These are phyloP conservation scores for Bombyx huttoni DNA, from an alignment of 2,888 invertebrate species.

Conservation along the genomic window DNA sequence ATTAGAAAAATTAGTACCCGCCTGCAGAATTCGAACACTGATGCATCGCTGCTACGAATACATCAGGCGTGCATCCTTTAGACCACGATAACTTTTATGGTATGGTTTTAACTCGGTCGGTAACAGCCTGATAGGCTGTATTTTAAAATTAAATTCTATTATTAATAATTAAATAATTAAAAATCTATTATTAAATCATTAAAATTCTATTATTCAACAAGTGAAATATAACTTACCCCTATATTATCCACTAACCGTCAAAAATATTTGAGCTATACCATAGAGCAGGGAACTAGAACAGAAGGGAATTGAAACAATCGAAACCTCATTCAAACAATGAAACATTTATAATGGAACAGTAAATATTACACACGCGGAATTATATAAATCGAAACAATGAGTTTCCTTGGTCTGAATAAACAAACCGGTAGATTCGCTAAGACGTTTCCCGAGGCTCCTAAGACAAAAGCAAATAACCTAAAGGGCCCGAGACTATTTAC, in stretches of 20 bases:
- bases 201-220: not conserved
- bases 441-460: slow-evolving; percentile 15
- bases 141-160: not conserved
- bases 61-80: too few relatives aligned
- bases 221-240: not conserved
- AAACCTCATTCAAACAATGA: slow-evolving; percentile 4
- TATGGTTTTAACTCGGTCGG: too few relatives aligned
- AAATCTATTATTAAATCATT: too few relatives aligned
- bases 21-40: too few relatives aligned
- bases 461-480: slow-evolving; percentile 35
- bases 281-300: not conserved
- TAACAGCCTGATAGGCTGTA: not conserved
- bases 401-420: slow-evolving; percentile 14
- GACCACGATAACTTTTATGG: too few relatives aligned
- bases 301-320: not conserved
- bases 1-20: too few relatives aligned
- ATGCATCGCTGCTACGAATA: too few relatives aligned
- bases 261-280: not conserved
- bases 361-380: not conserved
- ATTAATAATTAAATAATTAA: too few relatives aligned
- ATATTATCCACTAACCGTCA: not conserved
- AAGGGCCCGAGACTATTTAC: slow-evolving; percentile 36
- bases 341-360: not conserved
- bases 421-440: slow-evolving; percentile 21
- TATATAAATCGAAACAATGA: not conserved